These are phyloP conservation scores for Chrysochloris asiatica DNA, from an alignment of 2,113 vertebrate genomes.

Conservation along the genomic window DNA sequence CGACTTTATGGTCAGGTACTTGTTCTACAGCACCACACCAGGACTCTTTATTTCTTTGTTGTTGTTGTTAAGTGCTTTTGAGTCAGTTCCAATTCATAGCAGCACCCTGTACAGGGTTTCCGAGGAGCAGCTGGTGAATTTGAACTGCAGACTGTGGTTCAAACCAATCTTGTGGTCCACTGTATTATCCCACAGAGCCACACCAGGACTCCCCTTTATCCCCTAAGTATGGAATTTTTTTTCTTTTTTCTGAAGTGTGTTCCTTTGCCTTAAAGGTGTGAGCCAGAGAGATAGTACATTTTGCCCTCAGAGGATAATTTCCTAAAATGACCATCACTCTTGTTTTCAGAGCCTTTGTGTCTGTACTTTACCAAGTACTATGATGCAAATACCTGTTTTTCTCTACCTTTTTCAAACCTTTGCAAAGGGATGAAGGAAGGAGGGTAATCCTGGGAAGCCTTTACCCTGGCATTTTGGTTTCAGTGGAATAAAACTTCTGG, in stretches of 20 bases:
- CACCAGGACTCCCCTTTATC: neutral
- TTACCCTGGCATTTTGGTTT: neutral
- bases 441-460: neutral
- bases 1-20: too few relatives aligned
- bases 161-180: too few relatives aligned
- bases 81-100: too few relatives aligned
- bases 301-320: neutral
- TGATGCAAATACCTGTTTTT: neutral
- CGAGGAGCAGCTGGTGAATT: too few relatives aligned
- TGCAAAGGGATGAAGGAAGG: neutral
- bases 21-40: too few relatives aligned
- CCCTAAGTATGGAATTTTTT: constrained; percentile 40
- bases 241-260: constrained; percentile 34
- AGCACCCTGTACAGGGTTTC: too few relatives aligned
- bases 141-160: too few relatives aligned
- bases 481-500: neutral
- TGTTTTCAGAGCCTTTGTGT: neutral
- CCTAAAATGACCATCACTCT: neutral
- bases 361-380: neutral
- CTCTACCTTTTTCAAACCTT: neutral
- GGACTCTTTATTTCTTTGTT: too few relatives aligned
- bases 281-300: constrained; percentile 11
- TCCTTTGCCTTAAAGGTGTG: constrained; percentile 1
- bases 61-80: too few relatives aligned
- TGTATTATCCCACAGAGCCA: too few relatives aligned